phyloP scores from a whole-genome alignment of 2,113 vertebrate species.

The Polypterus bichir region DNA sequence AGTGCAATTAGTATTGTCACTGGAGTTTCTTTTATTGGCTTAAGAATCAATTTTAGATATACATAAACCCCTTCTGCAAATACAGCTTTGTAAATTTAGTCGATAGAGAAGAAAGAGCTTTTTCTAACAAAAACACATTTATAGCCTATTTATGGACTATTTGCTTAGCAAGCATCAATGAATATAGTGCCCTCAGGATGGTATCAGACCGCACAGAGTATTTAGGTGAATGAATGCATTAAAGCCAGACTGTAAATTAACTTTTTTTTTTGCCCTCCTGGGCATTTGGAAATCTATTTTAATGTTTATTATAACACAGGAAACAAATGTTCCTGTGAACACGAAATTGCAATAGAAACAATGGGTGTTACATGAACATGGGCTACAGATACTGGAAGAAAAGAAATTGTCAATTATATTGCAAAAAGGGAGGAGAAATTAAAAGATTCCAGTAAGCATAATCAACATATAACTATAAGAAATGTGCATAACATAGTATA shows the following conservation, averaged over 20 bases:
- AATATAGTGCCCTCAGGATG: slow-evolving; percentile 3
- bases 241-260: neutral
- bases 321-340: too few relatives aligned
- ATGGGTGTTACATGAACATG: too few relatives aligned
- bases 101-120: neutral
- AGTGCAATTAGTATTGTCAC: slow-evolving; percentile 1
- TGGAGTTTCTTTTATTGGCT: slow-evolving; percentile 4
- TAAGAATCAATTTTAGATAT: slow-evolving; percentile 5
- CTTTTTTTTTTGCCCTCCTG: neutral
- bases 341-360: too few relatives aligned
- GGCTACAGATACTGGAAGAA: too few relatives aligned
- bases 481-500: too few relatives aligned
- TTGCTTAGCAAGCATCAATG: slow-evolving; percentile 5
- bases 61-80: slow-evolving; percentile 5
- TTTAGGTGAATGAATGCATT: slow-evolving; percentile 5
- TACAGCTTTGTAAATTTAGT: neutral
- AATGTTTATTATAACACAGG: neutral
- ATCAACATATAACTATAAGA: too few relatives aligned
- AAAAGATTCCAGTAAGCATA: too few relatives aligned
- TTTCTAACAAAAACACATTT: slow-evolving; percentile 5
- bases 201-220: neutral
- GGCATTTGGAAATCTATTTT: neutral
- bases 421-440: too few relatives aligned
- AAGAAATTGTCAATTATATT: too few relatives aligned
- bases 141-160: slow-evolving; percentile 9